These are phyloP conservation scores for Galerucella pusilla DNA, from an alignment of 2,888 invertebrate genomes.

Conservation along the genomic window DNA sequence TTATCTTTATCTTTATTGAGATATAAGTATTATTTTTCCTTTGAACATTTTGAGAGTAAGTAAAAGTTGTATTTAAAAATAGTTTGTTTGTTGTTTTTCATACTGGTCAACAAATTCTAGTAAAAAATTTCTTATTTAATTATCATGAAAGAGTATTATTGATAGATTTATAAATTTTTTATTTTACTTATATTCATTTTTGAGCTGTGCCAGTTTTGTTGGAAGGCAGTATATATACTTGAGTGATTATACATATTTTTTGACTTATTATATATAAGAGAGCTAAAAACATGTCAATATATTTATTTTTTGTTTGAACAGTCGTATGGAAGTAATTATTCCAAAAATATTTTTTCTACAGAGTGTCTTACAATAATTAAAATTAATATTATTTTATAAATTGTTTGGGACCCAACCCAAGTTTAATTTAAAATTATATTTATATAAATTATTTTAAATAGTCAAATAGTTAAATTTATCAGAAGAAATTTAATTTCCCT, in stretches of 20 bases:
- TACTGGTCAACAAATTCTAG: no score
- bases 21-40: no score
- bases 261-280: conserved; percentile 55
- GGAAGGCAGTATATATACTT: conserved; percentile 27
- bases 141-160: neutral
- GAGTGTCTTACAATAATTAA: conserved; percentile 28
- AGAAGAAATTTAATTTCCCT: no score
- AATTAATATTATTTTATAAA: neutral
- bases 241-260: conserved; percentile 54
- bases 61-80: no score
- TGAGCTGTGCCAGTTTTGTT: neutral
- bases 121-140: no score
- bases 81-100: no score
- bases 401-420: neutral
- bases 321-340: conserved; percentile 57
- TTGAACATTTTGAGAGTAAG: no score
- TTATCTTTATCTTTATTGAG: no score
- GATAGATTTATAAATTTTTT: no score
- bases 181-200: neutral
- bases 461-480: no score
- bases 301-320: conserved; percentile 55
- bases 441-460: no score
- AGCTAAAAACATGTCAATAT: conserved; percentile 60
- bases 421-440: no score
- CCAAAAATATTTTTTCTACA: conserved; percentile 45